Evolutionary conservation across 37 sponge, comb jelly and placozoan genomes (phyloP), one percentile per base, ranked within the genome.

Genomic region (Hormiphora californensis): DNA sequence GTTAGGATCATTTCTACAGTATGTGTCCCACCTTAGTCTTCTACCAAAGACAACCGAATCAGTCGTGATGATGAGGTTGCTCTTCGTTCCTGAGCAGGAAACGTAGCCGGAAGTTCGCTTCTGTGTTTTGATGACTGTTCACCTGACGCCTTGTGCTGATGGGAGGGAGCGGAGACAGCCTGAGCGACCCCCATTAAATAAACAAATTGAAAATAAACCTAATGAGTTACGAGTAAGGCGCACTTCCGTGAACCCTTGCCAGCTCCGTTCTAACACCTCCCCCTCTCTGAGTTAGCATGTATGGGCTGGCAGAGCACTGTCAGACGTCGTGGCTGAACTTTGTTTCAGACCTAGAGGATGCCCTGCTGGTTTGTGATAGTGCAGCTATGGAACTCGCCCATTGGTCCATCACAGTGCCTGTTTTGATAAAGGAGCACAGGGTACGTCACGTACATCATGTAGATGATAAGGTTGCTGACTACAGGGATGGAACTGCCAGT

Each of bases 1-100:
- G 91, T 93, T 92, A 95, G 95, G 95, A 95, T 95, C 95, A 95
- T 95, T 95, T 95, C 95, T 95, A 95, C 93, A 95, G 95, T 95
- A 95, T 92, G 92, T 93, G 95, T 95, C 95, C 88, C 87, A 54
- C 91, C 92, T 93, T 92, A 88, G 91, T 90, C 78, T 86, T 86
- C 91, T 78, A 91, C 86, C 88, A 69, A 89, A 95, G 95, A 88
- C 88, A 91, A 91, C 90, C 89, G 86, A 63, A 61, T 87, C 69
- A 95, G 88, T 92, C 95, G 93, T 86, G 93, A 95, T 89, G 95
- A 95, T 78, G 95, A 94, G 41, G 43, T 21, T 73, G 81, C 23
- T 46, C 81, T 73, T 73, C 43, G 81, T 19, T 73, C 81, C 81
- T 73, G 81, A 73, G 81, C 81, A 73, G 8, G 81, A 73, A 73